Conservation (phyloP, 1,140 invertebrate species). For the Aradophagus sp. region DNA sequence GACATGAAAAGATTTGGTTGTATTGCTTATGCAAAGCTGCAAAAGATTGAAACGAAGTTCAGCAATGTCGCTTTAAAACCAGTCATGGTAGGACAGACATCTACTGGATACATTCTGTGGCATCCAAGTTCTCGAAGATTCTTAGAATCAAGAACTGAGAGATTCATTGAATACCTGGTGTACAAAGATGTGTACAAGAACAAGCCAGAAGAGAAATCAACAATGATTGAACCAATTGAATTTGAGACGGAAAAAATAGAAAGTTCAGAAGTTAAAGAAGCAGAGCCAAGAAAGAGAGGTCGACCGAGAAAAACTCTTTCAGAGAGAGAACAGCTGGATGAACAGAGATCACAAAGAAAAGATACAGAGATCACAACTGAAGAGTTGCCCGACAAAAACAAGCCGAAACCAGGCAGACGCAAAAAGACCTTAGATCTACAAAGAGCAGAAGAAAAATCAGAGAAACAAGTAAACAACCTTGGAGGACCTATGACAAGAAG, state of each 20-base stretch:
- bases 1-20: conserved; percentile 43
- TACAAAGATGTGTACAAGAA: conserved; percentile 35
- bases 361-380: too few relatives aligned
- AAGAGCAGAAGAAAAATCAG: too few relatives aligned
- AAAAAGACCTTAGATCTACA: too few relatives aligned
- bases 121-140: conserved; percentile 37
- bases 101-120: conserved; percentile 46
- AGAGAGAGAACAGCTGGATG: conserved; percentile 5
- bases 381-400: too few relatives aligned
- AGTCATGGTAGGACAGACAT: conserved; percentile 34
- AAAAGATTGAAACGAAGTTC: conserved; percentile 28
- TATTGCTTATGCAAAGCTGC: conserved; percentile 22
- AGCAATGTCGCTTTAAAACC: conserved; percentile 9
- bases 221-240: neutral
- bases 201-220: neutral
- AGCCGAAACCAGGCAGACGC: too few relatives aligned
- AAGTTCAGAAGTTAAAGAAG: conserved; percentile 7
- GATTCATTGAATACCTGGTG: conserved; percentile 22
- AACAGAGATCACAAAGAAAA: conserved; percentile 10
- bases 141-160: conserved; percentile 33
- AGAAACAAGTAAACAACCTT: neutral
- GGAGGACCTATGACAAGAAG: conserved; percentile 20
- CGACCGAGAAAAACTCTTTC: conserved; percentile 20
- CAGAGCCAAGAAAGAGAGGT: conserved; percentile 23
- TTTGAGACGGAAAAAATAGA: conserved; percentile 13